These are phyloP conservation scores for Hesperophylax magnus DNA, from an alignment of 1,140 invertebrate species.

Conservation along the genomic window DNA sequence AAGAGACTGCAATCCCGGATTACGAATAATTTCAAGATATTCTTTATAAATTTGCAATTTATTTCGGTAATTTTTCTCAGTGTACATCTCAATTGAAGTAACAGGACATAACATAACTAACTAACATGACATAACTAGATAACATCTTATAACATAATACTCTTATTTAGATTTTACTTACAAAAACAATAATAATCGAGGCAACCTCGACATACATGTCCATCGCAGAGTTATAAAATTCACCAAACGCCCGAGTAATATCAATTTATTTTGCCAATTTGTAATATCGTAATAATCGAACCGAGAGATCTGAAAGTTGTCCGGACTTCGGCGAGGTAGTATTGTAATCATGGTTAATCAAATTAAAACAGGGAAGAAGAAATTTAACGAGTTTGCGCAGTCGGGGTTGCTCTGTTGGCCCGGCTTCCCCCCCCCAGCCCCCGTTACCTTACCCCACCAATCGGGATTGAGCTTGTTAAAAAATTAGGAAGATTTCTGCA, in stretches of 20 bases:
- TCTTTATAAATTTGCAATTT: no score
- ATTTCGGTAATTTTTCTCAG: no score
- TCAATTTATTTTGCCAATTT: constrained; percentile 7
- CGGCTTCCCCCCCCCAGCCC: background rate
- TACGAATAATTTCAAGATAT: no score
- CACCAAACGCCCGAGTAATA: background rate
- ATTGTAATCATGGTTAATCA: constrained; percentile 29
- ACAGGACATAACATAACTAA: no score
- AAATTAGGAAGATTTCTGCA: constrained; percentile 33
- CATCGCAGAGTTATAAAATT: no score
- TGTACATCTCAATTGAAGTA: no score
- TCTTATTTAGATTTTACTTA: no score
- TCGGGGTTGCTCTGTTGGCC: background rate
- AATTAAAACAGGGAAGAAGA: constrained; percentile 21
- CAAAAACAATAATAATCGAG: no score
- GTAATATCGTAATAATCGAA: constrained; percentile 16
- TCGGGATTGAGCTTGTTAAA: constrained; percentile 40
- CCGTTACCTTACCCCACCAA: background rate
- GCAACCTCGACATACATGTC: no score
- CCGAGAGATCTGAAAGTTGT: constrained; percentile 2
- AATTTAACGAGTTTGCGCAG: constrained; percentile 27
- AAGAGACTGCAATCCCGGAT: no score
- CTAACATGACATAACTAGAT: no score
- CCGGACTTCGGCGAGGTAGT: background rate
- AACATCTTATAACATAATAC: no score